Base-by-base conservation (phyloP, 2,797 vertebrate genomes). In the Cetoscarus ocellatus region DNA sequence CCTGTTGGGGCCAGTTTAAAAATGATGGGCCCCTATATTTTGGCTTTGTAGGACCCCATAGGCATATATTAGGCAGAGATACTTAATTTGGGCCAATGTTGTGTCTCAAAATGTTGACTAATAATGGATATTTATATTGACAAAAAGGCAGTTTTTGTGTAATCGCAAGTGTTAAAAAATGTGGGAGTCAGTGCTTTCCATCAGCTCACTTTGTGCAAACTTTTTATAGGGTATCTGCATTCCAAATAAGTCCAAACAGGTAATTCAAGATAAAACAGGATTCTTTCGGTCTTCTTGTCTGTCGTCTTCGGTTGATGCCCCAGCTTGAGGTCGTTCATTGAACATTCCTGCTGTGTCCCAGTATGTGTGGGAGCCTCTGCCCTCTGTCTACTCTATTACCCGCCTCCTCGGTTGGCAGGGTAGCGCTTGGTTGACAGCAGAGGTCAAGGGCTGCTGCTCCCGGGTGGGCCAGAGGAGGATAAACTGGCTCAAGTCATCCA, bases 401-500 rank as follows among this genome's bases (percentile, higher is more conserved):
- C 38, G 7, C 19, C 70, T 63, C 69, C 55, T 67, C 51, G 49
- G 74, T 51, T 58, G 69, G 61, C 63, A 63, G 43, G 62, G 12
- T 57, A 59, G 62, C 48, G 3, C 48, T 68, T 1, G 10, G 58
- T 34, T 85, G 75, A 80, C 75, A 71, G 75, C 59, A 48, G 78
- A 77, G 79, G 82, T 86, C 83, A 83, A 73, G 69, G 64, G 49
- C 53, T 49, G 66, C 64, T 83, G 60, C 67, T 64, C 67, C 66
- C 52, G 49, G 60, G 63, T 6, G 12, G 48, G 53, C 66, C 72
- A 43, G 5, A 40, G 39, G 63, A 62, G 50, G 48, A 79, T 70
- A 54, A 77, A 34, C 50, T 74, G 53, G 13, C 54, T 53, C 58
- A 63, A 78, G 67, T 50, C 63, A 61, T 61, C 27, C 36, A 48